Percentiles rank a stretch among this genome's conserved stretches.
These are phyloP conservation scores for Haplochromis vanheusdeni DNA, from an alignment of 2,113 vertebrate genomes.

Conservation along the genomic window DNA sequence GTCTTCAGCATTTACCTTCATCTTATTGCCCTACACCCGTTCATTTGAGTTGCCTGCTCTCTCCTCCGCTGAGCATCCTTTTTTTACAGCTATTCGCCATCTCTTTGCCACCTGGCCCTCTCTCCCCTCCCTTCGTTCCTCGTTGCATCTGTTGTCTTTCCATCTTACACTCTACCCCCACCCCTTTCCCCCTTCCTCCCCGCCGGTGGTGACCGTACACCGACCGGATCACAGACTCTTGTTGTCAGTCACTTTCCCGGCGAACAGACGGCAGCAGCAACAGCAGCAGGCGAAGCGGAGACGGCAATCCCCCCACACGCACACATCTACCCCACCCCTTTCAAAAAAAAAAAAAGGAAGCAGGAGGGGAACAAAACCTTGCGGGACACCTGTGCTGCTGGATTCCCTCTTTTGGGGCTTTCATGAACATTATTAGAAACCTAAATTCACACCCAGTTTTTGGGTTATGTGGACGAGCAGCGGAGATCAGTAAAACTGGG, in stretches of 20 bases:
- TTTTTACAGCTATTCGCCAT: neutral
- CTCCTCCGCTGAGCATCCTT: neutral
- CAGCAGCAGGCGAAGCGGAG: constrained; percentile 42
- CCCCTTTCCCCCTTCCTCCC: neutral
- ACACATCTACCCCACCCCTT: neutral
- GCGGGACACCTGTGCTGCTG: constrained; percentile 34
- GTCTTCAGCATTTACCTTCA: neutral
- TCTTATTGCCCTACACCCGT: neutral
- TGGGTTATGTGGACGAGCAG: neutral
- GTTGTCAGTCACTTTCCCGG: constrained; percentile 66
- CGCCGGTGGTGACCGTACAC: constrained; percentile 1
- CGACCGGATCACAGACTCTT: constrained; percentile 11
- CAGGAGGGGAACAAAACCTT: neutral
- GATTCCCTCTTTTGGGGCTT: neutral
- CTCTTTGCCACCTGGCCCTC: neutral
- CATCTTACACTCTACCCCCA: neutral
- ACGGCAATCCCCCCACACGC: constrained; percentile 25
- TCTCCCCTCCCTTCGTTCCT: neutral
- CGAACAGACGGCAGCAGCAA: constrained; percentile 58
- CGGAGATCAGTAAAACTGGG: neutral
- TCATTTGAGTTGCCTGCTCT: neutral
- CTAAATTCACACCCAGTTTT: neutral
- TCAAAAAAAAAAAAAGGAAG: neutral
- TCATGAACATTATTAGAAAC: neutral
- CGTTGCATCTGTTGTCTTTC: constrained; percentile 22